Evolutionary conservation across 1,140 invertebrate species (phyloP).

Genomic region (Rhyacophila brunnea): DNA sequence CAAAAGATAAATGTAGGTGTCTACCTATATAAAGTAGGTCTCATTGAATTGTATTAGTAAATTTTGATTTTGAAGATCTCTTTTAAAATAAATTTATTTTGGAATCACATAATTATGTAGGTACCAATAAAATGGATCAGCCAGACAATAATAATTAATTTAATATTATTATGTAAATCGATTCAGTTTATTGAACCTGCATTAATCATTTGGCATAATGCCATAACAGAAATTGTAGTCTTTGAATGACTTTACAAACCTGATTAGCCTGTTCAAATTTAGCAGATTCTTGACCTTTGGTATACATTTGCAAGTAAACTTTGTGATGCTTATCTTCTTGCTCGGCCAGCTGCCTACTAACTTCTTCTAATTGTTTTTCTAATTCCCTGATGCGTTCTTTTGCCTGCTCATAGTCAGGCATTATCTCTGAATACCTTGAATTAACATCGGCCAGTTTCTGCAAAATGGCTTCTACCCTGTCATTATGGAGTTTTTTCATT

Average conservation of each 20-base stretch:
- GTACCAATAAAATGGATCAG: too few relatives aligned
- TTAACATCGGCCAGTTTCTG: slow-evolving; percentile 79
- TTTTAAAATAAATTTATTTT: too few relatives aligned
- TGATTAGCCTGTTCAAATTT: slow-evolving; percentile 65
- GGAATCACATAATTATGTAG: too few relatives aligned
- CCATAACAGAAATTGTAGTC: too few relatives aligned
- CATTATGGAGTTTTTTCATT: slow-evolving; percentile 73
- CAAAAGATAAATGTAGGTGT: too few relatives aligned
- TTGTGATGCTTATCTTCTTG: slow-evolving; percentile 74
- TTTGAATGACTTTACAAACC: slow-evolving; percentile 41
- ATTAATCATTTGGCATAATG: too few relatives aligned
- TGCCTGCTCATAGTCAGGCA: slow-evolving; percentile 66
- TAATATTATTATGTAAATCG: too few relatives aligned
- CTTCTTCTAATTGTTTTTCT: slow-evolving; percentile 67
- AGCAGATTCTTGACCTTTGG: slow-evolving; percentile 76
- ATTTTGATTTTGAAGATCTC: too few relatives aligned
- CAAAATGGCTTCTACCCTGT: slow-evolving; percentile 73
- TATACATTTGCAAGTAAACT: slow-evolving; percentile 80
- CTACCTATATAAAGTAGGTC: too few relatives aligned
- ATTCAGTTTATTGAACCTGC: too few relatives aligned
- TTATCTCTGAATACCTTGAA: slow-evolving; percentile 67
- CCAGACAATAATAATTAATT: too few relatives aligned
- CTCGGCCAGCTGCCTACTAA: slow-evolving; percentile 64
- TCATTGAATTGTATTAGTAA: too few relatives aligned
- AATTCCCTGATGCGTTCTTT: slow-evolving; percentile 65